Base-by-base conservation (phyloP, 2,888 invertebrate species). In the Caenorhabditis parvicauda region DNA sequence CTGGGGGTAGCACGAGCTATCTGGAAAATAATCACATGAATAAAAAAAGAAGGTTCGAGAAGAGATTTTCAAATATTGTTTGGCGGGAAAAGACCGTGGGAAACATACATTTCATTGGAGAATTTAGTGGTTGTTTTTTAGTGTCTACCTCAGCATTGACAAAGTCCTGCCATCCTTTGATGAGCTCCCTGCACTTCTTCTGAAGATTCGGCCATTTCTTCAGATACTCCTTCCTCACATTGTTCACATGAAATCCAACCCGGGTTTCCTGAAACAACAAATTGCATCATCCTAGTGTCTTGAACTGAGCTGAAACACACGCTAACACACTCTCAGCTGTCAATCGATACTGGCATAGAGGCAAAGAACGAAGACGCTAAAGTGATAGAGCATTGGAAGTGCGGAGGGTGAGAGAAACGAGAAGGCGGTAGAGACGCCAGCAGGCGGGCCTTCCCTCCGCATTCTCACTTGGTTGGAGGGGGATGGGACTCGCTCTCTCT, bases 161-260 rank as follows among this genome's bases (percentile, higher is more conserved):
- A 1, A 72, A 60, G 28, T 68, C 67, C 38, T 72, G 67, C 78
- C 78, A 78, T 21, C 39, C 35, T 46, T 79, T 78, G 65, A 79
- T 79, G 42, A 79, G 56, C 12, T 55, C 61, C 25, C 79, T 66
- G 47, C 76, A 75, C 48, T 59, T 59, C 49, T 68, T 69, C 28
- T 72, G 59, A 9, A 78, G 46, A 22, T 64, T 56, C 12, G 79
- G 77, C 64, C 64, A 63, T 38, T 64, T 49, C 27, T 72, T 70
- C 19, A 61, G 59, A 22, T 65, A 67, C 32, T 64, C 58, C 38
- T 62, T 70, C n/a, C 79, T 69, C 6, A 78, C 54, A 27, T 72
- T 67, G 56, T 79, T 79, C 32, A 79, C 73, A 7, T 45, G 46
- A 22, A 65, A 70, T 28, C 77, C 79, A 43, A 79, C 63, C 1